Conservation (phyloP, 2,888 invertebrate species). For the Podabrus alpinus region DNA sequence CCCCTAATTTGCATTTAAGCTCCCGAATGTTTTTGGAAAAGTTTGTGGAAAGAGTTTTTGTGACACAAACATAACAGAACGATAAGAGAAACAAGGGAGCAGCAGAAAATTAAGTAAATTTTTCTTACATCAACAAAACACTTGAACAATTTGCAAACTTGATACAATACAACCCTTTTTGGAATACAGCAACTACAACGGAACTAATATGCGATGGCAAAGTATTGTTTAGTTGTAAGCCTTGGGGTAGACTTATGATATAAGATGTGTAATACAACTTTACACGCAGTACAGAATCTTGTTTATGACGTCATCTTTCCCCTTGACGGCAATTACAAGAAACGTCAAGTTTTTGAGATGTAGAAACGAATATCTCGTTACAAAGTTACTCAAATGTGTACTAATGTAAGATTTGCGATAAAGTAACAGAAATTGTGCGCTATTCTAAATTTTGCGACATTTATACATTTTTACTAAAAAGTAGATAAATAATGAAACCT, state of each 20-base stretch:
- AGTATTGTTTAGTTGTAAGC: background rate
- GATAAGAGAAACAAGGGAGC: background rate
- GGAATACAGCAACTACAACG: background rate
- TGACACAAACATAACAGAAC: background rate
- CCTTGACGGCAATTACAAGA: slow-evolving; percentile 24
- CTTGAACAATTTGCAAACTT: background rate
- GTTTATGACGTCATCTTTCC: slow-evolving; percentile 22
- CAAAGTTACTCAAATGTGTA: slow-evolving; percentile 16
- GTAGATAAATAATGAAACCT: background rate
- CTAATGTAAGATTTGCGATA: slow-evolving; percentile 17
- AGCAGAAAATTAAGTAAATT: background rate
- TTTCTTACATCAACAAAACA: background rate
- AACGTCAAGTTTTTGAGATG: slow-evolving; percentile 27
- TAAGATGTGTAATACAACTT: slow-evolving; percentile 22
- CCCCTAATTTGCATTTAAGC: background rate
- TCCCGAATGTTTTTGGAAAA: background rate
- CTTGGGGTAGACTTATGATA: slow-evolving; percentile 20
- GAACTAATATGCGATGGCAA: background rate
- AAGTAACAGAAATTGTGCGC: background rate
- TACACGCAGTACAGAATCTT: slow-evolving; percentile 16
- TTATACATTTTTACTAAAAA: background rate
- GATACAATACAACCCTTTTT: background rate
- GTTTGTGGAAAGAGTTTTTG: background rate
- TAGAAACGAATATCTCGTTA: slow-evolving; percentile 25
- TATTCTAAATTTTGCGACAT: background rate